Percentiles rank a stretch among this genome's conserved stretches.
Evolutionary conservation across 2,113 vertebrate genomes (phyloP).

Genomic region (Herpailurus yagouaroundi): DNA sequence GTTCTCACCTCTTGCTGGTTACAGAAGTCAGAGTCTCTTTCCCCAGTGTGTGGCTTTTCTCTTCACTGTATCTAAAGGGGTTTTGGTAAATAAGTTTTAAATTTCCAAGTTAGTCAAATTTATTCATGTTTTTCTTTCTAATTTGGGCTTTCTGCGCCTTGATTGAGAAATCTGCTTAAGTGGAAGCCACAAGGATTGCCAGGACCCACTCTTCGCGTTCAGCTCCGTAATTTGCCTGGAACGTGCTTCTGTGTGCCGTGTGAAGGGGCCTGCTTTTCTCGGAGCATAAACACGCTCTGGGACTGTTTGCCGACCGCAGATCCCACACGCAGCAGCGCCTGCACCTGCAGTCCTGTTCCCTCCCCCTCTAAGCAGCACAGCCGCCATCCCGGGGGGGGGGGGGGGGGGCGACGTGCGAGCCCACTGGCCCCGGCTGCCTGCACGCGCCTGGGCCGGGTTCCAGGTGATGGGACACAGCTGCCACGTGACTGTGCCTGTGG

Average conservation of each 20-base stretch:
- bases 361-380: not conserved
- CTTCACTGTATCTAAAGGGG: no score
- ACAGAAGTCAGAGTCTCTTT: not conserved
- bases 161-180: not conserved
- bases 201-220: no score
- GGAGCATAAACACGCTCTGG: no score
- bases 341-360: accelerated
- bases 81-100: not conserved
- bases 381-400: not conserved
- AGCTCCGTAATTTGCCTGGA: not conserved
- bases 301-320: not conserved
- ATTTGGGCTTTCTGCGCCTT: not conserved
- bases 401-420: accelerated
- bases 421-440: not conserved
- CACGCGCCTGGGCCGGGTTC: accelerated
- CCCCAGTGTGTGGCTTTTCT: not conserved
- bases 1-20: not conserved
- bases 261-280: not conserved
- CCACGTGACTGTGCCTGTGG: accelerated
- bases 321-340: not conserved
- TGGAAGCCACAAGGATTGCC: accelerated
- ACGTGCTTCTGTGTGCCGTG: no score
- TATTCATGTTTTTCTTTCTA: not conserved
- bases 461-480: not conserved
- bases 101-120: not conserved